phyloP scores from a whole-genome alignment of 2,113 vertebrate genomes.

The Lepisosteus oculatus region DNA sequence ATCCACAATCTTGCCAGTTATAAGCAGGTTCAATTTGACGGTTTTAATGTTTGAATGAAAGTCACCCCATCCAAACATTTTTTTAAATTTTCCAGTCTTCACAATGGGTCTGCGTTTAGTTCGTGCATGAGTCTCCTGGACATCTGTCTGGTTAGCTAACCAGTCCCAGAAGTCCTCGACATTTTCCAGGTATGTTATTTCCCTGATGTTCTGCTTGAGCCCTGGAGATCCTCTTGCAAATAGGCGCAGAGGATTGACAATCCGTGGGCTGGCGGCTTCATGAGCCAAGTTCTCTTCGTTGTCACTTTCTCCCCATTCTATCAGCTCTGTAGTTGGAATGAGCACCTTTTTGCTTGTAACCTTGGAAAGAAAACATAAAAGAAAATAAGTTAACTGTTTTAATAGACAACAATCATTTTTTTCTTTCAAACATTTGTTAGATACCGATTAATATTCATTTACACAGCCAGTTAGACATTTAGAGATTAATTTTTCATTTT shows the following conservation, averaged over 20 bases:
- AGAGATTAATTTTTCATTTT: too few species aligned
- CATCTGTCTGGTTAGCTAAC: constrained; percentile 93
- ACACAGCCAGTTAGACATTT: too few species aligned
- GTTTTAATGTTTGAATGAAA: constrained; percentile 99
- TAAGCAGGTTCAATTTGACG: constrained; percentile 95
- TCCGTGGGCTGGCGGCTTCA: constrained; percentile 73
- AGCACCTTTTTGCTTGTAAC: constrained; percentile 74
- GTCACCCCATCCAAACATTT: constrained; percentile 99
- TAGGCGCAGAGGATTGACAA: constrained; percentile 85
- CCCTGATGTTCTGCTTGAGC: constrained; percentile 73
- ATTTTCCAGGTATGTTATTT: constrained; percentile 82
- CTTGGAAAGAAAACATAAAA: constrained; percentile 51
- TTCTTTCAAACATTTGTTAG: too few species aligned
- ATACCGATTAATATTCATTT: too few species aligned
- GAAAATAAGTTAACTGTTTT: constrained; percentile 17
- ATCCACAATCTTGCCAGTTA: constrained; percentile 97
- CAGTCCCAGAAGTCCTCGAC: constrained; percentile 94
- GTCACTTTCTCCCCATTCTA: constrained; percentile 83
- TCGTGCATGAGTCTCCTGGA: constrained; percentile 82
- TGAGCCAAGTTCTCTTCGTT: constrained; percentile 72
- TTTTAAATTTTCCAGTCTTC: constrained; percentile 99
- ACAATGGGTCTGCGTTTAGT: constrained; percentile 97
- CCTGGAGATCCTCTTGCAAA: constrained; percentile 83
- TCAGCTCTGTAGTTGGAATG: constrained; percentile 65
- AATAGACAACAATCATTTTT: too few species aligned